phyloP scores from a whole-genome alignment of 23 tunicate species.

The Ciona savignyi region DNA sequence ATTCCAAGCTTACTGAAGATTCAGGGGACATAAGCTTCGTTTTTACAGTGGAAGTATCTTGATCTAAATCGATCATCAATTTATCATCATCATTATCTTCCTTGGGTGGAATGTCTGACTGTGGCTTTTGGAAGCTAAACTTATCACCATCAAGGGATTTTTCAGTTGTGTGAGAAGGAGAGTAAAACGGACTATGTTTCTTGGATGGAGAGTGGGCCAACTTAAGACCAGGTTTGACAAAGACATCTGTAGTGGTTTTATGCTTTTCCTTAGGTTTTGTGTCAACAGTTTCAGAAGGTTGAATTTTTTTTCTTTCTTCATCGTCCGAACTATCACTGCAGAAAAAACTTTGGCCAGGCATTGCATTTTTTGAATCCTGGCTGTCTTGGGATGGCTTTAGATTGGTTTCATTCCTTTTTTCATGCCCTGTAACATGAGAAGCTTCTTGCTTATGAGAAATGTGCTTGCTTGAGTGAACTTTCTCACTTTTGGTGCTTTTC shows the following conservation, averaged over 20 bases:
- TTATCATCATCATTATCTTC: neutral
- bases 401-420: neutral
- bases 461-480: neutral
- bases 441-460: neutral
- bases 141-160: neutral
- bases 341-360: conserved; percentile 49
- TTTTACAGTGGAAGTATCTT: neutral
- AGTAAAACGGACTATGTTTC: neutral
- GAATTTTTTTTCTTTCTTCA: neutral
- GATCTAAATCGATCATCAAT: neutral
- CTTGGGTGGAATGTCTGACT: neutral
- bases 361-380: neutral
- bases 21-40: neutral
- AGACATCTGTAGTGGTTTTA: neutral
- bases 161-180: neutral
- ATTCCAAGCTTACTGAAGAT: neutral
- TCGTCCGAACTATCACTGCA: conserved; percentile 16
- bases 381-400: neutral
- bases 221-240: neutral
- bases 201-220: neutral
- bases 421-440: neutral
- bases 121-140: neutral
- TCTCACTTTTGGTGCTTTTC: neutral
- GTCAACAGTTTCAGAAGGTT: neutral
- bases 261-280: neutral